Evolutionary conservation across 1,140 invertebrate genomes (phyloP).

Genomic region (Drosophila lacteicornis): DNA sequence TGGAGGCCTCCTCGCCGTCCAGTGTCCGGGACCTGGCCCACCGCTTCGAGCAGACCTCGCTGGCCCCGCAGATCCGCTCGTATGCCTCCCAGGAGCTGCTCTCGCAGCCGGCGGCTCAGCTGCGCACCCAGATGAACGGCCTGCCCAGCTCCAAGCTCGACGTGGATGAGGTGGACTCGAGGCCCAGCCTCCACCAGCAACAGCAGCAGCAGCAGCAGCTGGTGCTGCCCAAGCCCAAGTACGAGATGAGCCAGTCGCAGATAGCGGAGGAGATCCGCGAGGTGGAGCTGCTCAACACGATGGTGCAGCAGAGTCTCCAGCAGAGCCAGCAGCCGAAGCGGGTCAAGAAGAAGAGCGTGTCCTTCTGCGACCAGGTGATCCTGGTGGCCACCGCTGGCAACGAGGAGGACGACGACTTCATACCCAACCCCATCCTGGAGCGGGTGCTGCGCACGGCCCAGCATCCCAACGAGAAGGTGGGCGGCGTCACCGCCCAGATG

Average conservation of each 20-base stretch:
- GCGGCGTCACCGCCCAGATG: conserved; percentile 83
- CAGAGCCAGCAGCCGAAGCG: conserved; percentile 84
- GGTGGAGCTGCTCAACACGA: conserved; percentile 86
- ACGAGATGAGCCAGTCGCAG: conserved; percentile 82
- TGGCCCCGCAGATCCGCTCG: conserved; percentile 52
- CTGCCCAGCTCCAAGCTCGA: conserved; percentile 66
- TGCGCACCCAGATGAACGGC: conserved; percentile 83
- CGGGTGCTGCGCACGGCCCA: conserved; percentile 91
- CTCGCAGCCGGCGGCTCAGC: conserved; percentile 10
- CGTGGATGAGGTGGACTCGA: conserved; percentile 78
- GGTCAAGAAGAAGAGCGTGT: conserved; percentile 95
- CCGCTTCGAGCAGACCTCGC: conserved; percentile 90
- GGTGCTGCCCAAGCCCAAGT: conserved; percentile 73
- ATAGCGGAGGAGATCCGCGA: conserved; percentile 86
- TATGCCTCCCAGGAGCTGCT: conserved; percentile 81
- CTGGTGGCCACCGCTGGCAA: conserved; percentile 96
- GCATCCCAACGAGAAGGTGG: conserved; percentile 85
- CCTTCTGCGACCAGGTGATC: conserved; percentile 96
- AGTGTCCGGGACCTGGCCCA: conserved; percentile 91
- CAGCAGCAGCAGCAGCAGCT: background rate
- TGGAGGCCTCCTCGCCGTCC: conserved; percentile 72
- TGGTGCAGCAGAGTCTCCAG: conserved; percentile 85
- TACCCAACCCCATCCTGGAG: conserved; percentile 95
- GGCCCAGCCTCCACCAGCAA: conserved; percentile 44
- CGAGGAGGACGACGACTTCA: conserved; percentile 94